These are phyloP conservation scores for Centrocercus urophasianus DNA, from an alignment of 2,113 vertebrate genomes.

Conservation along the genomic window DNA sequence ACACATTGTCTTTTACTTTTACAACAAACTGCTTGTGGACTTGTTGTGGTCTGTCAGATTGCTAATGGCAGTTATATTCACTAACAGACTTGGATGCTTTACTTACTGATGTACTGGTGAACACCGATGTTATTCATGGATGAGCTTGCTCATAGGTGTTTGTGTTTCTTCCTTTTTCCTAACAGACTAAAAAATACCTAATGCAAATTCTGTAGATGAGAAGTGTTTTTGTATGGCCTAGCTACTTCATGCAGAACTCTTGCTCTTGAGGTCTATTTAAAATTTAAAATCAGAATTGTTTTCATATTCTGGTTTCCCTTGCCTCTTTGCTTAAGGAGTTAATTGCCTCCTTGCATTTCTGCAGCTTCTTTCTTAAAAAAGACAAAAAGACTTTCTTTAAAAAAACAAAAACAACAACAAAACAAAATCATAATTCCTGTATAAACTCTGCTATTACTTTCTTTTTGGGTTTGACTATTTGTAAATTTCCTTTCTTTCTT, in stretches of 20 bases:
- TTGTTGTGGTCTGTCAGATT: background rate
- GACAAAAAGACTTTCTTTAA: background rate
- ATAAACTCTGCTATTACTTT: background rate
- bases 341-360: background rate
- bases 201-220: background rate
- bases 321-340: background rate
- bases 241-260: background rate
- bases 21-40: background rate
- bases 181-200: background rate
- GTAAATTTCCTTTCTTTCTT: background rate
- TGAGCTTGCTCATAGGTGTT: background rate
- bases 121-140: background rate
- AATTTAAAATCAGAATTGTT: background rate
- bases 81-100: background rate
- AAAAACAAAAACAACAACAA: background rate
- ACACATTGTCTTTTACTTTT: background rate
- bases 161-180: background rate
- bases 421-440: background rate
- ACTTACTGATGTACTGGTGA: background rate
- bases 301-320: background rate
- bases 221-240: background rate
- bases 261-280: background rate
- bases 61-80: background rate
- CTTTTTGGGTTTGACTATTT: background rate
- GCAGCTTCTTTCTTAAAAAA: background rate